Evolutionary conservation across 2,888 invertebrate species (phyloP), one percentile per base, ranked within the genome.

Genomic region (Drosophila meridiana): DNA sequence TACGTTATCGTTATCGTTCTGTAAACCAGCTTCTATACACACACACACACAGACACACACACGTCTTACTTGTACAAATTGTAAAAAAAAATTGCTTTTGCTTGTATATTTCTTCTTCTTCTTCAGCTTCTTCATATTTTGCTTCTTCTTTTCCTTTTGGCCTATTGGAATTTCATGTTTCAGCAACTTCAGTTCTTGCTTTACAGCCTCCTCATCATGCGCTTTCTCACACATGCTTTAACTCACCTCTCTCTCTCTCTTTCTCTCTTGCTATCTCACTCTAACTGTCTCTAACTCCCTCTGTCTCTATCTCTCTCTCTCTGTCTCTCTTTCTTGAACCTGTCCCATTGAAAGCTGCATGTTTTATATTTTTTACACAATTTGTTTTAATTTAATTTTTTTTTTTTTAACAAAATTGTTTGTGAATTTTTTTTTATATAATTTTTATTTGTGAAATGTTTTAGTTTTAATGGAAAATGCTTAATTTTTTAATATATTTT

Each of bases 91-190:
- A 61, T 45, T 57, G 71, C 71, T 69, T 75, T 69, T 78, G 84
- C 87, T 78, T 89, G 80, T 81, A 83, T 74, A 74, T 76, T 38
- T 40, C n/a, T 55, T 30, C 20, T 36, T 26, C 40, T 32, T 30
- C 50, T 52, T 42, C 42, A n/a, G 32, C 50, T 34, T 20, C 34
- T 11, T 34, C 50, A 20, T 28, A 30, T 32, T 56, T 32, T 40
- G 14, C 34, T 14, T 42, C 28, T 42, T 30, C 26, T 30, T 42
- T 56, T 40, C 6, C 9, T 11, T 50, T 89, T 89, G 80, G 84
- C 81, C 88, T 81, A 83, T 76, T 80, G 87, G 87, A 89, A 73
- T 71, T 71, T 69, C 28, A 53, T 47, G 42, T 56, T 60, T 78
- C 55, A 42, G 34, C 7, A 45, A 58, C 52, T 57, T 52, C 9